These are phyloP conservation scores for Bryconaethiops microstoma DNA, from an alignment of 2,797 vertebrate genomes.

Conservation along the genomic window DNA sequence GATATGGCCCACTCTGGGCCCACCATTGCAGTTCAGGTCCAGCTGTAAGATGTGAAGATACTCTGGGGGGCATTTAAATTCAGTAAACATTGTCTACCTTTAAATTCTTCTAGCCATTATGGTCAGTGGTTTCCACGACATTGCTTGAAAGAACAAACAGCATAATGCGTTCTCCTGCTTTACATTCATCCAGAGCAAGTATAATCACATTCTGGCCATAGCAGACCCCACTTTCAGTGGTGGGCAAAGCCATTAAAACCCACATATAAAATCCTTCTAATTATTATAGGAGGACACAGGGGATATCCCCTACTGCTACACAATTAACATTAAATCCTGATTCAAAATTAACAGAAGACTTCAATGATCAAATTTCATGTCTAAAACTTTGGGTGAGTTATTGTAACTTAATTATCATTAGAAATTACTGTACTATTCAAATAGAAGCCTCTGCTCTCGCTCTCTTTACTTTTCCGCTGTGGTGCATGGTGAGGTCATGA, in stretches of 20 bases:
- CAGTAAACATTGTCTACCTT: not conserved
- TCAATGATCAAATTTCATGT: not conserved
- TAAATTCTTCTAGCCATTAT: not conserved
- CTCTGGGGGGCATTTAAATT: not conserved
- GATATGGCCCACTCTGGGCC: not conserved
- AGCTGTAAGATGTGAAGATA: not conserved
- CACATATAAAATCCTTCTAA: not conserved
- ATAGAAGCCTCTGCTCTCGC: not conserved
- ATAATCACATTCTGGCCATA: not conserved
- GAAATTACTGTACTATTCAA: not conserved
- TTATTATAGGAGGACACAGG: not conserved
- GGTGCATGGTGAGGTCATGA: slow-evolving; percentile 16
- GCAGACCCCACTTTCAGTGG: not conserved
- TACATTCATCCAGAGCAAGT: not conserved
- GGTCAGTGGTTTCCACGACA: not conserved
- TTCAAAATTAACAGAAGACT: not conserved
- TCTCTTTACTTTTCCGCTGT: slow-evolving; percentile 10
- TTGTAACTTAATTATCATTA: too few relatives aligned
- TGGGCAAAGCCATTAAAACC: not conserved
- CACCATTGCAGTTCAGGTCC: not conserved
- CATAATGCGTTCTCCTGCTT: not conserved
- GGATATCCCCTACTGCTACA: not conserved
- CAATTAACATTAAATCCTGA: not conserved
- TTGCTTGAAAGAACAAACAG: not conserved
- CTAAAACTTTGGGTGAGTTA: not conserved